Evolutionary conservation across 2,797 vertebrate genomes (phyloP), one percentile per base, ranked within the genome.

Genomic region (Danio kyathit): DNA sequence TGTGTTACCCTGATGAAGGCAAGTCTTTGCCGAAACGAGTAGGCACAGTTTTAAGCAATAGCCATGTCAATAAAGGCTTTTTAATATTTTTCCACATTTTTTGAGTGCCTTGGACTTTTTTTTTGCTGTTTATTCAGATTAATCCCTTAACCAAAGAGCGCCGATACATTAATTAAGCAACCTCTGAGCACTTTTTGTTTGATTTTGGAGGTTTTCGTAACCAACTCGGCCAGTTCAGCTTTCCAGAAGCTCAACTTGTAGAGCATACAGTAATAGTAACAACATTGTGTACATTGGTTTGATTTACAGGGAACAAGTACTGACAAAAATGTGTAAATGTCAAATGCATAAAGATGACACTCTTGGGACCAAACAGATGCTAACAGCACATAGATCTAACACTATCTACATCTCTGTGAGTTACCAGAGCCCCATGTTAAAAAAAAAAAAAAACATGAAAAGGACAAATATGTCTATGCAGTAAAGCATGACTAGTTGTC

Each of bases 281-380:
- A 41, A 41, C 14, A 5, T 7, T 7, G 5, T 14, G 1, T 13
- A 41, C 38, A n/a, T 16, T 0, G 14, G 38, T 40, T 63, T 41
- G 16, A n/a, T 40, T 63, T 29, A 12, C 60, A 40, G 16, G 60
- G 41, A 10, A 41, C 63, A 38, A 60, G 41, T n/a, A 63, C 60
- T 41, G 60, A 41, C 63, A 63, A 8, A n/a, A n/a, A 44, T 57
- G 69, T 72, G 52, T 44, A 72, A 72, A 57, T 43, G n/a, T 2
- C 52, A 57, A 72, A 57, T 19, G 52, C 40, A 19, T 56, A 72
- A 57, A 72, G 14, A 19, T 44, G 56, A 57, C 69, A 72, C 7
- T 52, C 40, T 21, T 7, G 52, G n/a, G n/a, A 57, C 52, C 38
- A 72, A 14, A 41, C 51, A 41, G 51, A 67, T 71, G n/a, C n/a